These are phyloP conservation scores for Odontesthes bonariensis DNA, from an alignment of 2,113 vertebrate species.

Conservation along the genomic window DNA sequence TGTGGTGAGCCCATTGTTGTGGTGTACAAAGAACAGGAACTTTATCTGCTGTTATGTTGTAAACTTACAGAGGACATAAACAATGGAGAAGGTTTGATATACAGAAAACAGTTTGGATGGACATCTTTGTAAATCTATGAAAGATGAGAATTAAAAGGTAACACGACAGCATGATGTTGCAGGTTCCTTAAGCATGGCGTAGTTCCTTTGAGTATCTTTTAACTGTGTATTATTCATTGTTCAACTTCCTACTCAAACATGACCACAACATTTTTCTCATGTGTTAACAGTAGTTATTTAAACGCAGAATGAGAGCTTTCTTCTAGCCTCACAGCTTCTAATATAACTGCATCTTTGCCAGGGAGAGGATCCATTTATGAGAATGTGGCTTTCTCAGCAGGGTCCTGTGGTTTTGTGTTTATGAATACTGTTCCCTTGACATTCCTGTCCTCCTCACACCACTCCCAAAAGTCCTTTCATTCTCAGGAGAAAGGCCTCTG, in stretches of 20 bases:
- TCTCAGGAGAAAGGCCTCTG: slow-evolving; percentile 55
- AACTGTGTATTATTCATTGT: not conserved
- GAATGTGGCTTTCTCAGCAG: slow-evolving; percentile 61
- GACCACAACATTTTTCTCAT: not conserved
- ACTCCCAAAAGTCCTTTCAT: slow-evolving; percentile 43
- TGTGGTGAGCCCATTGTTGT: not conserved
- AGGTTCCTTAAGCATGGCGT: not conserved
- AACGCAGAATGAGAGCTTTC: not conserved
- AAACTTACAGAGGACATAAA: not conserved
- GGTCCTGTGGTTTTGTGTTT: slow-evolving; percentile 62
- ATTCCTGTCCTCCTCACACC: slow-evolving; percentile 64
- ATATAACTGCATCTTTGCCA: slow-evolving; percentile 28
- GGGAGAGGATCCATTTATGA: slow-evolving; percentile 59
- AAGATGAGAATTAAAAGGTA: not conserved
- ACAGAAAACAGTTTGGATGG: not conserved
- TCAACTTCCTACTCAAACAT: not conserved
- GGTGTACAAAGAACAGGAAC: not conserved
- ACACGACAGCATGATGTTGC: not conserved
- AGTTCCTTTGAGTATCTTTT: not conserved
- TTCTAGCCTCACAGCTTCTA: not conserved
- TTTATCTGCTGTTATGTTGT: not conserved
- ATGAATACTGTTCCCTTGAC: slow-evolving; percentile 68
- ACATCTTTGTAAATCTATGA: not conserved
- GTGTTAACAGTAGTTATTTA: not conserved
- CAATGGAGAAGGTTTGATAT: not conserved